phyloP scores from a whole-genome alignment of 2,797 vertebrate genomes.

The Danio tinwini region DNA sequence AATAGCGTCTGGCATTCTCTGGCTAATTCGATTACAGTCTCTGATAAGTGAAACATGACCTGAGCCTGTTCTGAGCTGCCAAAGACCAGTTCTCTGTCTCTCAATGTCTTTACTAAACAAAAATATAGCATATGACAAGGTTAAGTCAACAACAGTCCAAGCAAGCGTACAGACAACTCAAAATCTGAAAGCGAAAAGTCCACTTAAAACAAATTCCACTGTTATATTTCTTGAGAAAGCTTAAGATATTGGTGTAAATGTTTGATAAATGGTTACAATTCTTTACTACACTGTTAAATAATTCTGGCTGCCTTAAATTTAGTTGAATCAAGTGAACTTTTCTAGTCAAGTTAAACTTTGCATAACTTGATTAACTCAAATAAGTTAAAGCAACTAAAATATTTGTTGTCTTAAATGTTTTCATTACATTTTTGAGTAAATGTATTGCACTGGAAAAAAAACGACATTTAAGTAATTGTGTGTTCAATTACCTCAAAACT shows the following conservation, averaged over 20 bases:
- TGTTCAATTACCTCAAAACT: too few species aligned
- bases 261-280: not conserved
- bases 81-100: not conserved
- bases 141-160: not conserved
- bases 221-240: too few species aligned
- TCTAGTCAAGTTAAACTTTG: too few species aligned
- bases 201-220: not conserved
- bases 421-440: too few species aligned
- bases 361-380: too few species aligned
- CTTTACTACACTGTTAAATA: not conserved
- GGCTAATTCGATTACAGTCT: constrained; percentile 18
- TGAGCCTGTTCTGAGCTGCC: not conserved
- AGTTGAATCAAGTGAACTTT: too few species aligned
- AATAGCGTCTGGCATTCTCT: not conserved
- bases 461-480: too few species aligned
- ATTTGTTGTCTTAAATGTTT: too few species aligned
- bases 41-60: constrained; percentile 25
- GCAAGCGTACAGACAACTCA: not conserved
- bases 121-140: not conserved
- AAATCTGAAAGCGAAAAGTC: not conserved
- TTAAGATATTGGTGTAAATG: not conserved
- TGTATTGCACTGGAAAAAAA: too few species aligned
- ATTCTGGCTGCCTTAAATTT: too few species aligned
- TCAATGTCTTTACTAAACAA: not conserved
- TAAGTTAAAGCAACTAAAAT: too few species aligned